These are phyloP conservation scores for Nysson spinosus DNA, from an alignment of 2,888 invertebrate species.

Conservation along the genomic window DNA sequence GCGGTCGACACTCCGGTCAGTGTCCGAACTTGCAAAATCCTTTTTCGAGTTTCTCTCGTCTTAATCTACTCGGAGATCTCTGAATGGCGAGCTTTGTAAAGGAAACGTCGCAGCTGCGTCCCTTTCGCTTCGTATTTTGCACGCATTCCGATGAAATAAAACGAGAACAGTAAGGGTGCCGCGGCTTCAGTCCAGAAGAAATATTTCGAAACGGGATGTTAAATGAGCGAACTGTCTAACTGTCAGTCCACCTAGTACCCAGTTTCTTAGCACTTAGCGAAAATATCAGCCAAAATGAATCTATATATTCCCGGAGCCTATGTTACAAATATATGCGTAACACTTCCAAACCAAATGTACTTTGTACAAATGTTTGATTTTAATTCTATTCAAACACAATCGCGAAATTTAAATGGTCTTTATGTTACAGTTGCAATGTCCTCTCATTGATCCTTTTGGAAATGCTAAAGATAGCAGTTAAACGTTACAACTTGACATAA, in stretches of 20 bases:
- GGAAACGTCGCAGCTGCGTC: conserved; percentile 67
- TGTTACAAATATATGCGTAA: conserved; percentile 56
- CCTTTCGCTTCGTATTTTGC: conserved; percentile 62
- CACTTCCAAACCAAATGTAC: conserved; percentile 11
- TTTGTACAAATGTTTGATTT: conserved; percentile 17
- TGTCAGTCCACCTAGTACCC: conserved; percentile 67
- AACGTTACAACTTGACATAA: too few relatives aligned
- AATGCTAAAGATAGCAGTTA: too few relatives aligned
- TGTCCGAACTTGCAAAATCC: conserved; percentile 9
- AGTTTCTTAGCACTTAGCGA: conserved; percentile 54
- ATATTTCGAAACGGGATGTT: conserved; percentile 71
- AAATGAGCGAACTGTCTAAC: conserved; percentile 74
- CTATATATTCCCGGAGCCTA: conserved; percentile 65
- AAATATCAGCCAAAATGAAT: conserved; percentile 63
- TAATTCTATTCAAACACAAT: conserved; percentile 17
- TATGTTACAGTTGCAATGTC: too few relatives aligned
- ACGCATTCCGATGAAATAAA: conserved; percentile 68
- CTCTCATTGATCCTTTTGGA: too few relatives aligned
- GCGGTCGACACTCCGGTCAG: not conserved
- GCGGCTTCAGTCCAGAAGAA: conserved; percentile 58
- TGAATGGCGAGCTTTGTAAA: conserved; percentile 71
- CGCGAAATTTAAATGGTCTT: too few relatives aligned
- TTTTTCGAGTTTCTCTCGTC: conserved; percentile 43
- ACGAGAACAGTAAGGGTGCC: conserved; percentile 51
- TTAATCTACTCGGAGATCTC: conserved; percentile 63